Percentiles rank a stretch among this genome's conserved stretches.
Evolutionary conservation across 2,888 invertebrate species (phyloP).

Genomic region (Epicampocera succincta): DNA sequence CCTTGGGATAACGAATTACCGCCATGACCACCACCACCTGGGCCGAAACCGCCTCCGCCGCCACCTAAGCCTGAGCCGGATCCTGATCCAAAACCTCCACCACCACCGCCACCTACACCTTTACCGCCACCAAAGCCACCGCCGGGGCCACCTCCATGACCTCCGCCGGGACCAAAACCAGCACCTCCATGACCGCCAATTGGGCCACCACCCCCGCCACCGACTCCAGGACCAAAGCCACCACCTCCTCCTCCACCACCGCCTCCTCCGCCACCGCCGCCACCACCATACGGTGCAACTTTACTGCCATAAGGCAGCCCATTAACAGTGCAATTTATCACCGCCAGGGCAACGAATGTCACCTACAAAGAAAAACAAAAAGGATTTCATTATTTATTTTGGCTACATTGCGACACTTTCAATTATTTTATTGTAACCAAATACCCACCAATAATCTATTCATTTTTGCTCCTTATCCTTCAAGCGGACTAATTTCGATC

Average conservation of each 20-base stretch:
- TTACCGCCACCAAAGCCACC: slow-evolving; percentile 15
- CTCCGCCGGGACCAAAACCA: slow-evolving; percentile 14
- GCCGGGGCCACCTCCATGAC: background rate
- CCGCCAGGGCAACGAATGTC: slow-evolving; percentile 58
- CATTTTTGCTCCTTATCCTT: slow-evolving; percentile 25
- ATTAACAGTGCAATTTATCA: slow-evolving; percentile 47
- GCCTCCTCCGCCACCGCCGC: slow-evolving; percentile 52
- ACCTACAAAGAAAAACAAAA: slow-evolving; percentile 20
- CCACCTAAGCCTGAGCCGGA: slow-evolving; percentile 18
- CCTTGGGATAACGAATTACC: no score
- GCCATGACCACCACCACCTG: slow-evolving; percentile 21
- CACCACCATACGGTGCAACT: slow-evolving; percentile 45
- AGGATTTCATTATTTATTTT: no score
- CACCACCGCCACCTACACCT: slow-evolving; percentile 2
- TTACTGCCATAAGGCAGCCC: slow-evolving; percentile 59
- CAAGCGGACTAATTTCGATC: background rate
- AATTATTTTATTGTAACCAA: background rate
- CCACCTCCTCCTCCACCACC: slow-evolving; percentile 52
- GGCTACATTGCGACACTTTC: no score
- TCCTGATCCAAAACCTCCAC: slow-evolving; percentile 26
- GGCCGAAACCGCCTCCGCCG: slow-evolving; percentile 45
- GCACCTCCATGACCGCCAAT: slow-evolving; percentile 24
- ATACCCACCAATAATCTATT: slow-evolving; percentile 55
- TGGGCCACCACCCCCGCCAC: background rate
- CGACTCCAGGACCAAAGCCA: slow-evolving; percentile 42